phyloP scores from a whole-genome alignment of 92 coral and sea anemone genomes.

The Zoanthus solanderi region DNA sequence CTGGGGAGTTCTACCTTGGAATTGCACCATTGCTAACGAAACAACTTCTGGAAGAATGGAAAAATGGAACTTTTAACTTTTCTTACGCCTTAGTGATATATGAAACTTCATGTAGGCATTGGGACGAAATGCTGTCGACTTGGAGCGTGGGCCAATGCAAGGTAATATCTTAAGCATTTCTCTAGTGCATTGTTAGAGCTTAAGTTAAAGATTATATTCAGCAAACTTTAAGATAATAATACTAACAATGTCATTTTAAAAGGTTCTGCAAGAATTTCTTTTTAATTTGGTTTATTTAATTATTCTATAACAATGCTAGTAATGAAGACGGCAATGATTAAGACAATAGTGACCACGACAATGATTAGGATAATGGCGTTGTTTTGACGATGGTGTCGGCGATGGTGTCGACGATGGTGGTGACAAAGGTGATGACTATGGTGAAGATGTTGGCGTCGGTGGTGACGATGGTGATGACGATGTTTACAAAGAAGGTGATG shows the following conservation, averaged over 20 bases:
- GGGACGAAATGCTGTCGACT: conserved; percentile 62
- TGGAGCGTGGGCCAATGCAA: conserved; percentile 76
- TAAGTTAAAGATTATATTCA: neutral
- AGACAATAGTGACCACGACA: too few species aligned
- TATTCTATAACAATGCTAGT: too few species aligned
- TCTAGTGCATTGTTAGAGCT: neutral
- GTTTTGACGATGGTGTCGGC: neutral
- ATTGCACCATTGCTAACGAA: conserved; percentile 37
- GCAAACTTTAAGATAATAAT: too few species aligned
- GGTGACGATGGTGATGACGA: neutral
- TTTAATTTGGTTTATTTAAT: too few species aligned
- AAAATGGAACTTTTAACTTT: conserved; percentile 37
- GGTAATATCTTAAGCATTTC: conserved; percentile 39
- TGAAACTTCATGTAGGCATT: conserved; percentile 77
- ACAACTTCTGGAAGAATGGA: conserved; percentile 30
- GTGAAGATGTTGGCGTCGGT: neutral
- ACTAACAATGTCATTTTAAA: too few species aligned
- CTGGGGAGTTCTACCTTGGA: conserved; percentile 49
- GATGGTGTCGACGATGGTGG: neutral
- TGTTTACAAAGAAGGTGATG: neutral
- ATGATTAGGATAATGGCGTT: too few species aligned
- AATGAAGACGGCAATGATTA: too few species aligned
- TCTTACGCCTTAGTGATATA: conserved; percentile 80
- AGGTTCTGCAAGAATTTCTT: too few species aligned
- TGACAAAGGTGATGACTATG: neutral